These are phyloP conservation scores for Subanguina moxae DNA, from an alignment of 1,140 invertebrate species.

Conservation along the genomic window DNA sequence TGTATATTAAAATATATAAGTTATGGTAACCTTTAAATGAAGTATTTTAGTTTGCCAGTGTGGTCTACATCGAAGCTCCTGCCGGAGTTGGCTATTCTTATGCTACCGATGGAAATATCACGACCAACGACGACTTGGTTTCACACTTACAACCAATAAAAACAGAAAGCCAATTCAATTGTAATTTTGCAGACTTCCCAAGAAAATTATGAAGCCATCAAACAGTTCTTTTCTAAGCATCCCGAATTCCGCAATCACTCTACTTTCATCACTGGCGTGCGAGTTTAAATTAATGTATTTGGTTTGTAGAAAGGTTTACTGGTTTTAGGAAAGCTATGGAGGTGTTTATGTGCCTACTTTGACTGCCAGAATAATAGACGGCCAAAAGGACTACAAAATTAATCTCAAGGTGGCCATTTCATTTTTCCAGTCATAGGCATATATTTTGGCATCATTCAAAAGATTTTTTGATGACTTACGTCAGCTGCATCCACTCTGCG, in stretches of 20 bases:
- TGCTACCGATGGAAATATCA: slow-evolving; percentile 62
- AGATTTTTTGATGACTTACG: too few species aligned
- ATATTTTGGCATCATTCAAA: too few species aligned
- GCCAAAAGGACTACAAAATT: slow-evolving; percentile 56
- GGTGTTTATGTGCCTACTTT: slow-evolving; percentile 63
- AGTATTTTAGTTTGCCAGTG: slow-evolving; percentile 71
- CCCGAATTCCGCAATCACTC: slow-evolving; percentile 62
- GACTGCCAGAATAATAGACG: slow-evolving; percentile 61
- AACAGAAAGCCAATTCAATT: too few species aligned
- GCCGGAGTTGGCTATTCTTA: slow-evolving; percentile 65
- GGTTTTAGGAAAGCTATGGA: slow-evolving; percentile 59
- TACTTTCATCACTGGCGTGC: slow-evolving; percentile 62
- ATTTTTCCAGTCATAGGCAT: slow-evolving; percentile 6
- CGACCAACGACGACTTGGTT: slow-evolving; percentile 63
- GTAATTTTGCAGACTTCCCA: slow-evolving; percentile 49
- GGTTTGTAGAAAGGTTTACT: too few species aligned
- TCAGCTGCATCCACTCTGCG: too few species aligned
- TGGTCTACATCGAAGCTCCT: slow-evolving; percentile 67
- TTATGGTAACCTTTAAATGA: too few species aligned
- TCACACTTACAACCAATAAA: neutral
- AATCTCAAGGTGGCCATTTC: slow-evolving; percentile 45
- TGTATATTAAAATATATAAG: too few species aligned
- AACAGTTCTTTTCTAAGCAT: slow-evolving; percentile 64
- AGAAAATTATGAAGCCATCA: slow-evolving; percentile 63
- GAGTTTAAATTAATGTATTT: too few species aligned